Base-by-base conservation (phyloP, 2,113 vertebrate genomes). In the Eira barbara region DNA sequence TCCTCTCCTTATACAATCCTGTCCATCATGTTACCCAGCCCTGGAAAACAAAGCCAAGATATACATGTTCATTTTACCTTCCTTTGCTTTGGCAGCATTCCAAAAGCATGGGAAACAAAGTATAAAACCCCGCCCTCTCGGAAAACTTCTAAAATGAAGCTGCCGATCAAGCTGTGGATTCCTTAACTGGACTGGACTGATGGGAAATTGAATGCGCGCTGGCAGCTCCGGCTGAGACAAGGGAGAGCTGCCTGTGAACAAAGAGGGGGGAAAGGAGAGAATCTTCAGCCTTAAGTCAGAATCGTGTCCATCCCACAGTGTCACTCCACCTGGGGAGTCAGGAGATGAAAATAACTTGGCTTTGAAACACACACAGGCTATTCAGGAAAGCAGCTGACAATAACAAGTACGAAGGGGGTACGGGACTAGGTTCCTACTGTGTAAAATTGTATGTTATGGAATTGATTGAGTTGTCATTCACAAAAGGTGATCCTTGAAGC, bases 391-490 rank as follows among this genome's bases (percentile, higher is more conserved):
- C 94, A 42, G 80, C 94, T 0, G 5, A 84, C 90, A 82, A 92
- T 78, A 74, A 42, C 67, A 81, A 88, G 81, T 20, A 65, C 4
- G 59, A 25, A n/a, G 39, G 3, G 39, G n/a, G 52, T 31, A 11
- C 0, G 1, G 93, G 65, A 85, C 73, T n/a, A 55, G 94, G 34
- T 79, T 71, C 92, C 97, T 13, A 78, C 95, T 88, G 92, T 61
- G 97, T 73, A 94, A 97, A 97, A 97, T 57, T 89, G 82, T 92
- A 73, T 57, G 84, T 97, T 97, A 95, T 91, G 88, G 97, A 96
- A 97, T 85, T 91, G 95, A 98, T 96, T 84, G 95, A 94, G 95
- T 91, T 97, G 97, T 97, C 97, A 97, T 97, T 97, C 95, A 94
- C 94, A 95, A 96, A 95, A 92, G 89, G 94, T 86, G 96, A 95